These are phyloP conservation scores for Acanthurus leucopareius DNA, from an alignment of 2,797 vertebrate species.

Conservation along the genomic window DNA sequence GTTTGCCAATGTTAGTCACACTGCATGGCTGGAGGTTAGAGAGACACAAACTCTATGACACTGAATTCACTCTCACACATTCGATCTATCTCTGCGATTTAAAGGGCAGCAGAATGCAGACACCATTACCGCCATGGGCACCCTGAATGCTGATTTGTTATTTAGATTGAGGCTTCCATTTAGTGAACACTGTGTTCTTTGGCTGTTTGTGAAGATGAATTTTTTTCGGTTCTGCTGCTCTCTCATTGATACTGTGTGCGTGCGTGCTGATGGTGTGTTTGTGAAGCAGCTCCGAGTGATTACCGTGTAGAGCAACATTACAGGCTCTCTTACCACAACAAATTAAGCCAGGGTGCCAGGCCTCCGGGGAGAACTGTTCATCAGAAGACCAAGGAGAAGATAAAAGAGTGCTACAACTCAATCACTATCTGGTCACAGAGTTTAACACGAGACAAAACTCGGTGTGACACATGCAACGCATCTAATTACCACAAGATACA, in stretches of 20 bases:
- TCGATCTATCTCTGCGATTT: slow-evolving; percentile 42
- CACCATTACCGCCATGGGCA: slow-evolving; percentile 31
- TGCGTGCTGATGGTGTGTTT: slow-evolving; percentile 46
- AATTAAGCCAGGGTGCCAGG: slow-evolving; percentile 64
- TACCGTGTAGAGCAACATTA: slow-evolving; percentile 64
- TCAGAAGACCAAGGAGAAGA: slow-evolving; percentile 62
- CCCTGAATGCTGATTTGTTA: slow-evolving; percentile 44
- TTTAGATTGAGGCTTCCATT: slow-evolving; percentile 54
- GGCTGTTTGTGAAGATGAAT: slow-evolving; percentile 26
- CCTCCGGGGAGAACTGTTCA: slow-evolving; percentile 65
- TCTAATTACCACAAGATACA: slow-evolving; percentile 60
- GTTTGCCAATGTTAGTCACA: slow-evolving; percentile 55
- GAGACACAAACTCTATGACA: slow-evolving; percentile 9
- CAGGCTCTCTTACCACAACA: slow-evolving; percentile 67
- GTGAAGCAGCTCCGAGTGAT: slow-evolving; percentile 66
- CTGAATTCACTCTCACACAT: slow-evolving; percentile 34
- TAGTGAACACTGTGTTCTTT: slow-evolving; percentile 30
- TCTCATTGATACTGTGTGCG: slow-evolving; percentile 28
- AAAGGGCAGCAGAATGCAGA: slow-evolving; percentile 53
- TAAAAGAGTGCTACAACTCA: slow-evolving; percentile 71
- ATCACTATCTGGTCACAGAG: slow-evolving; percentile 71
- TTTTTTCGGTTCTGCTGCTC: slow-evolving; percentile 19
- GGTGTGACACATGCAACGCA: slow-evolving; percentile 67
- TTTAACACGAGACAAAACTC: slow-evolving; percentile 71
- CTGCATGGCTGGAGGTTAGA: slow-evolving; percentile 30